Percentiles rank a stretch among this genome's conserved stretches.
Conservation (phyloP, 1,140 invertebrate genomes). For the Drosophila subobscura region DNA sequence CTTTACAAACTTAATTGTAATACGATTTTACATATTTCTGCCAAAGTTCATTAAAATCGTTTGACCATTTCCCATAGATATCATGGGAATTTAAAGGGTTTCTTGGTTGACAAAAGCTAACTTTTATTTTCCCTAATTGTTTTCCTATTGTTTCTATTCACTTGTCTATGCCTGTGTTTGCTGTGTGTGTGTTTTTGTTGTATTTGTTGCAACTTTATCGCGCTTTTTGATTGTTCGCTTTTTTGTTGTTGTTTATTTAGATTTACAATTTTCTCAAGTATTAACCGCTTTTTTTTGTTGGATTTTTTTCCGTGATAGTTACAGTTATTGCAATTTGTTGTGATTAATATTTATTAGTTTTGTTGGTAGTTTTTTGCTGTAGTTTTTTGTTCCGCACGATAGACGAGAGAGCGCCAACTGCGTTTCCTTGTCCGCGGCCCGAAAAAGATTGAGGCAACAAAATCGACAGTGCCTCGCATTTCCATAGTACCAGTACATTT, state of each 20-base stretch:
- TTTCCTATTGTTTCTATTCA: slow-evolving; percentile 39
- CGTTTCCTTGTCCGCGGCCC: slow-evolving; percentile 69
- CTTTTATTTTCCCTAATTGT: slow-evolving; percentile 38
- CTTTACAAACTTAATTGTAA: no score
- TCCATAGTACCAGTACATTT: no score
- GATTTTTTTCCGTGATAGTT: slow-evolving; percentile 12
- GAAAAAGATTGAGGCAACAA: slow-evolving; percentile 57
- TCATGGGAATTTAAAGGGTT: no score
- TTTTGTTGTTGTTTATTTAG: slow-evolving; percentile 43
- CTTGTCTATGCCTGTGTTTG: slow-evolving; percentile 10
- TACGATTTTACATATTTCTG: no score
- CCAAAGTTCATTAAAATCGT: no score
- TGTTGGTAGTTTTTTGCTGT: slow-evolving; percentile 32
- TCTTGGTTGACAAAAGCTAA: no score
- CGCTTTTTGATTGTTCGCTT: slow-evolving; percentile 7
- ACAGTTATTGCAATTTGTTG: slow-evolving; percentile 39
- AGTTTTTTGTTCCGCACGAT: slow-evolving; percentile 66
- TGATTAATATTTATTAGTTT: slow-evolving; percentile 41
- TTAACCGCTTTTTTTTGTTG: slow-evolving; percentile 31
- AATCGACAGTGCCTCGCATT: slow-evolving; percentile 31
- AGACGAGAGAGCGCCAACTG: slow-evolving; percentile 76
- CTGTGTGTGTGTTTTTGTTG: slow-evolving; percentile 10
- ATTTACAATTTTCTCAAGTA: slow-evolving; percentile 62
- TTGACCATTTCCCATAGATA: no score
- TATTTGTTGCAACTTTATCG: slow-evolving; percentile 29